Percentiles rank a stretch among this genome's conserved stretches.
These are phyloP conservation scores for Pandemis corylana DNA, from an alignment of 2,888 invertebrate species.

Conservation along the genomic window DNA sequence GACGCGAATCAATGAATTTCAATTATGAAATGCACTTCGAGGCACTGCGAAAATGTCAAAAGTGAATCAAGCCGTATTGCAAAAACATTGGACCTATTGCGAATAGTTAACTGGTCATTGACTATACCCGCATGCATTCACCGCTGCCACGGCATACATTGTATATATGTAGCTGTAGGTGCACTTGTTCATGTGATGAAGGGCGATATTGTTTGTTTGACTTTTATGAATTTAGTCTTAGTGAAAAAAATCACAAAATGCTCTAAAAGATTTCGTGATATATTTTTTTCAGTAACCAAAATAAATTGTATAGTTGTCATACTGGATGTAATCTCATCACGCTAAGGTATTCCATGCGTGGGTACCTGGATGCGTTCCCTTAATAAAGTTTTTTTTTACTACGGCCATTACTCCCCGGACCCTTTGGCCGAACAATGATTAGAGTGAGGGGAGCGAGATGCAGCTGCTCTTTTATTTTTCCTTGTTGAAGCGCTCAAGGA, in stretches of 20 bases:
- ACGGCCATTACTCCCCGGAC: constrained; percentile 78
- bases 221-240: not conserved
- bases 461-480: constrained; percentile 81
- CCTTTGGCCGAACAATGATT: constrained; percentile 80
- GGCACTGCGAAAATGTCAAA: constrained; percentile 50
- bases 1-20: constrained; percentile 62
- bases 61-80: constrained; percentile 55
- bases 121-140: constrained; percentile 58
- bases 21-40: constrained; percentile 58
- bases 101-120: constrained; percentile 63
- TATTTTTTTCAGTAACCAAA: not conserved
- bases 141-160: not conserved
- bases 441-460: constrained; percentile 75
- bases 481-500: constrained; percentile 55
- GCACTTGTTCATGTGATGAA: not conserved
- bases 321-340: constrained; percentile 14
- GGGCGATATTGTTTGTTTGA: not conserved
- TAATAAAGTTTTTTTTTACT: constrained; percentile 68
- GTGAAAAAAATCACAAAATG: not conserved
- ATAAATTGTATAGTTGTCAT: constrained; percentile 1
- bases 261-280: not conserved
- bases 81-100: constrained; percentile 58
- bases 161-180: not conserved
- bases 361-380: constrained; percentile 75
- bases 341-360: constrained; percentile 54